Evolutionary conservation across 2,888 invertebrate species (phyloP).

Genomic region (Muschampia plurimacula): DNA sequence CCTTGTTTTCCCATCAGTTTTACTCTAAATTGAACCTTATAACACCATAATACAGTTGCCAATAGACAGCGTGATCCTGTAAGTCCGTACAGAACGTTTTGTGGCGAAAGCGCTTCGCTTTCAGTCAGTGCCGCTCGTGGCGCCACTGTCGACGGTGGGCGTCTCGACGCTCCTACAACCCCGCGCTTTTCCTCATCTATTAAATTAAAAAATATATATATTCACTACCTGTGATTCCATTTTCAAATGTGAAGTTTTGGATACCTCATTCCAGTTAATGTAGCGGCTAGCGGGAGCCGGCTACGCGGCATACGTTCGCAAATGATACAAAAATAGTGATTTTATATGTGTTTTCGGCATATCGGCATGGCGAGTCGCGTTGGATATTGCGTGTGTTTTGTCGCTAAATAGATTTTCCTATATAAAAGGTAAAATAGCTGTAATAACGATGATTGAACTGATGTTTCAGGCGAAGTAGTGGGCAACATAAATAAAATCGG

Average conservation of each 20-base stretch:
- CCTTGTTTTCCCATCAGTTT: slow-evolving; percentile 12
- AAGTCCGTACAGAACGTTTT: slow-evolving; percentile 62
- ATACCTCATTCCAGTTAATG: slow-evolving; percentile 8
- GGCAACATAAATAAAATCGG: not conserved
- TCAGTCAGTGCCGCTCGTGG: slow-evolving; percentile 80
- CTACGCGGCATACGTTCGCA: slow-evolving; percentile 53
- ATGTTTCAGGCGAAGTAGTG: slow-evolving; percentile 4
- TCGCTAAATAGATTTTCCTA: slow-evolving; percentile 36
- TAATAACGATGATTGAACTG: slow-evolving; percentile 11
- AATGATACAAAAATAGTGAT: slow-evolving; percentile 76
- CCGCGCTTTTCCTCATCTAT: slow-evolving; percentile 54
- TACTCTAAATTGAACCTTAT: slow-evolving; percentile 50
- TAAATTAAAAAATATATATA: slow-evolving; percentile 29
- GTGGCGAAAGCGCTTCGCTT: slow-evolving; percentile 58
- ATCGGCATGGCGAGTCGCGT: slow-evolving; percentile 64
- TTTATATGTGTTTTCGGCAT: slow-evolving; percentile 72
- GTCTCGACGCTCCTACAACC: slow-evolving; percentile 67
- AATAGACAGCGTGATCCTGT: slow-evolving; percentile 50
- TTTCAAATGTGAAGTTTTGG: slow-evolving; percentile 28
- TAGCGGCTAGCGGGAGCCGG: slow-evolving; percentile 1
- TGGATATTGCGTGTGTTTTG: slow-evolving; percentile 45
- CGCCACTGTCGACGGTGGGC: slow-evolving; percentile 79
- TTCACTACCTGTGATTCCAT: slow-evolving; percentile 34
- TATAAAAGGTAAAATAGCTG: slow-evolving; percentile 38
- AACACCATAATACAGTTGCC: slow-evolving; percentile 49